Evolutionary conservation across 2,797 vertebrate genomes (phyloP).

Genomic region (Ficedula albicollis): DNA sequence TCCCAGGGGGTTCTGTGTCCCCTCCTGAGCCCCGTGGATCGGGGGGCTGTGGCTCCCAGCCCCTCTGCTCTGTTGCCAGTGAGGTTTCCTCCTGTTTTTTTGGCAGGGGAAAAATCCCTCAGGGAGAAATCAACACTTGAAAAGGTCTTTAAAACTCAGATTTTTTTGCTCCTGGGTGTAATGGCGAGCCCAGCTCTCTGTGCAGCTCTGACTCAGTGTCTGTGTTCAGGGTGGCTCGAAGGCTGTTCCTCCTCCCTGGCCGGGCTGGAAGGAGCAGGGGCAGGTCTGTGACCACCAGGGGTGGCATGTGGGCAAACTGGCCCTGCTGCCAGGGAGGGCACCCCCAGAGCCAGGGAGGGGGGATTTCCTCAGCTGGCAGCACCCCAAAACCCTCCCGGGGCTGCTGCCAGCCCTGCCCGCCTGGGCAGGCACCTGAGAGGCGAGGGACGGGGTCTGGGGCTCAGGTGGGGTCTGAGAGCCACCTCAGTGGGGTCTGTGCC

Average conservation of each 20-base stretch:
- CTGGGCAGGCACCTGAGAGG: background rate
- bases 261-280: background rate
- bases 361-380: background rate
- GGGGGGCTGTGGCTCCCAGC: background rate
- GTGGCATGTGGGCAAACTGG: background rate
- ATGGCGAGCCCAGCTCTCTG: background rate
- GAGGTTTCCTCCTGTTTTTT: background rate
- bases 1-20: background rate
- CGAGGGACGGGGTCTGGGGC: background rate
- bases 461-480: background rate
- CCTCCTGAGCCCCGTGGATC: background rate
- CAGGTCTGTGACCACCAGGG: background rate
- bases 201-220: background rate
- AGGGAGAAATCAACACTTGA: background rate
- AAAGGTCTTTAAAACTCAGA: background rate
- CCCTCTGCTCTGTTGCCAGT: accelerated
- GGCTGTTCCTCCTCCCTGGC: background rate
- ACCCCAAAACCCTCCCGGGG: accelerated
- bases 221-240: background rate
- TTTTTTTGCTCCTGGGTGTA: background rate
- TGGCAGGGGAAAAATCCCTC: background rate
- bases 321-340: background rate
- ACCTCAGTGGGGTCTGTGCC: too few species aligned
- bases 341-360: background rate
- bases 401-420: background rate